These are phyloP conservation scores for Myxocyprinus asiaticus DNA, from an alignment of 2,113 vertebrate genomes.

Conservation along the genomic window DNA sequence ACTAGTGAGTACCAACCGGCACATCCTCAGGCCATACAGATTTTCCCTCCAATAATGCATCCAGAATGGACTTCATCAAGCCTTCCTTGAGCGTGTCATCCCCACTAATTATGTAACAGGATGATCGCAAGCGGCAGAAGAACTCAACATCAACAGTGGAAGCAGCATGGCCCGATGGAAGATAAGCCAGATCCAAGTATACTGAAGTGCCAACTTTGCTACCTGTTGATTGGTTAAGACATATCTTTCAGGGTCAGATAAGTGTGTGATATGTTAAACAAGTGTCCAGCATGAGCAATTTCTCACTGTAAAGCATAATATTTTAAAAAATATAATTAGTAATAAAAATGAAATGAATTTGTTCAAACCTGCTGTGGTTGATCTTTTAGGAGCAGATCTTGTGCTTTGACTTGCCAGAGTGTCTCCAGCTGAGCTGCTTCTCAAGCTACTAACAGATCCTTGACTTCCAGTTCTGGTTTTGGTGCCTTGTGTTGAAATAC, in stretches of 20 bases:
- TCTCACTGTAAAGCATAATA: neutral
- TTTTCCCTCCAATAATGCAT: conserved; percentile 83
- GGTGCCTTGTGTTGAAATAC: neutral
- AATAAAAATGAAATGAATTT: neutral
- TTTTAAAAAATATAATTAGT: neutral
- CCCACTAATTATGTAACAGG: conserved; percentile 91
- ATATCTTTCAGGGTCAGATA: conserved; percentile 6
- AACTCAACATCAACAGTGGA: conserved; percentile 82
- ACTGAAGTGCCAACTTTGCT: conserved; percentile 64
- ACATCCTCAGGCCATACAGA: conserved; percentile 76
- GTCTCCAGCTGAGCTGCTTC: conserved; percentile 47
- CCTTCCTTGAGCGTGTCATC: conserved; percentile 83
- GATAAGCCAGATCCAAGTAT: conserved; percentile 90
- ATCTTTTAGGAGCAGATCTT: conserved; percentile 50
- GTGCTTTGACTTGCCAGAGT: too few species aligned
- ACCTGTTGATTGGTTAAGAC: conserved; percentile 45
- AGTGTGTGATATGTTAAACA: neutral
- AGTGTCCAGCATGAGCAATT: neutral
- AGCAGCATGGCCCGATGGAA: conserved; percentile 83
- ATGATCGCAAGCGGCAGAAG: conserved; percentile 82
- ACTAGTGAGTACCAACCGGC: conserved; percentile 84
- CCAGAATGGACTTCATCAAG: conserved; percentile 79
- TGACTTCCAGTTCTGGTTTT: conserved; percentile 65
- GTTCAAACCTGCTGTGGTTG: conserved; percentile 40
- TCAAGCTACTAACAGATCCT: conserved; percentile 49